Evolutionary conservation across 2,797 vertebrate genomes (phyloP).

Genomic region (Pyrrhura leucotis): DNA sequence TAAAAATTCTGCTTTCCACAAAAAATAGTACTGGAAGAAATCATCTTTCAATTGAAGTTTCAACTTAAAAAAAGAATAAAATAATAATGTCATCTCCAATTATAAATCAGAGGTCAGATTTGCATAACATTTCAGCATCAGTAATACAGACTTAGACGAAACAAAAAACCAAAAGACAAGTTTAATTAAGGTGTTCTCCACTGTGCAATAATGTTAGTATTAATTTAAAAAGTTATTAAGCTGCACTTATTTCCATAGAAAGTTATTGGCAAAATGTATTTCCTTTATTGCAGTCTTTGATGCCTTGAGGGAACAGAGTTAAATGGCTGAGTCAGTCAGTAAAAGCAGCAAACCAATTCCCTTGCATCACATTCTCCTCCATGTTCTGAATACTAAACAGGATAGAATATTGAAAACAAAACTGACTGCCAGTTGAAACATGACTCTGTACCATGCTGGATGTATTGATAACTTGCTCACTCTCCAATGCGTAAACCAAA

Average conservation of each 20-base stretch:
- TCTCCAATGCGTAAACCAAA: constrained; percentile 7
- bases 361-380: constrained; percentile 2
- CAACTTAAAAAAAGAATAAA: not conserved
- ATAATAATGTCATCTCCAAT: not conserved
- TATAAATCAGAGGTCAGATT: constrained; percentile 22
- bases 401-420: constrained; percentile 41
- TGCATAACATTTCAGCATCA: not conserved
- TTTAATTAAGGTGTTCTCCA: constrained; percentile 58
- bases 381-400: constrained; percentile 49
- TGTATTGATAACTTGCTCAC: not conserved
- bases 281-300: constrained; percentile 51
- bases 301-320: constrained; percentile 52
- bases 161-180: not conserved
- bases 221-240: constrained; percentile 52
- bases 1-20: not conserved
- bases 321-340: constrained; percentile 64
- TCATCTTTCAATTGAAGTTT: not conserved
- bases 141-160: not conserved
- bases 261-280: constrained; percentile 53
- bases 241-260: constrained; percentile 52
- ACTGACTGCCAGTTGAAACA: constrained; percentile 51
- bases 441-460: not conserved
- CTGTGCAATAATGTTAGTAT: constrained; percentile 2
- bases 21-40: not conserved
- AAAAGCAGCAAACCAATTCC: constrained; percentile 63